Base-by-base conservation (phyloP, 2,888 invertebrate genomes). In the Panzeria rudis region DNA sequence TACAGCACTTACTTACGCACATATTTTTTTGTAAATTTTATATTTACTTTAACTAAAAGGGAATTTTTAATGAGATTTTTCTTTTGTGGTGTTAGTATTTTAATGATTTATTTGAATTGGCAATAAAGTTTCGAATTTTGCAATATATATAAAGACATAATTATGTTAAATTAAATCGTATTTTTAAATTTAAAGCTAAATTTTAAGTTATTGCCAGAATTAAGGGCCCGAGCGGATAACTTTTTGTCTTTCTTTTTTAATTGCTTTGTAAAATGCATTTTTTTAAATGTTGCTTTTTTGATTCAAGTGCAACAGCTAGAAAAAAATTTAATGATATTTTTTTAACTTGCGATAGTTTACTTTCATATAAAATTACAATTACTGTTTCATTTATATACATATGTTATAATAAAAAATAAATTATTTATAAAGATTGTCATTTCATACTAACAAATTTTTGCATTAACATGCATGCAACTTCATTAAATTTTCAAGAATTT, bases 51-150 rank as follows among this genome's bases (percentile, higher is more conserved):
- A 68, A 35, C 25, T 54, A 8, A 38, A 71, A 71, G 9, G 9
- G n/a, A 68, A 35, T 35, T 68, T 50, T 17, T 52, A 52, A 52
- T 68, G 50, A 68, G 23, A 9, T 68, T 4, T 68, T 32, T 23
- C 2, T 9, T 32, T 4, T 41, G 41, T 41, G 41, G 23, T 8
- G 1, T 15, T 20, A 13, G 8, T 29, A n/a, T 29, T 29, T 1
- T 0, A 4, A 15, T 50, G 20, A 50, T 25, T 29, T 29, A 20
- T 32, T 4, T 7, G 29, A 25, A n/a, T 56, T 56, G n/a, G 56
- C 29, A 29, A 25, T 47, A 29, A 15, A 59, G 1, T 32, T 32
- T 59, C 9, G 7, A 3, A 32, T 20, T 8, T 50, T 50, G 8
- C 20, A 20, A 20, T 11, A 38, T 38, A 1, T 11, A 13, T 38